Evolutionary conservation across 2,797 vertebrate genomes (phyloP), one percentile per base, ranked within the genome.

Genomic region (Chaetodon trifasciatus): DNA sequence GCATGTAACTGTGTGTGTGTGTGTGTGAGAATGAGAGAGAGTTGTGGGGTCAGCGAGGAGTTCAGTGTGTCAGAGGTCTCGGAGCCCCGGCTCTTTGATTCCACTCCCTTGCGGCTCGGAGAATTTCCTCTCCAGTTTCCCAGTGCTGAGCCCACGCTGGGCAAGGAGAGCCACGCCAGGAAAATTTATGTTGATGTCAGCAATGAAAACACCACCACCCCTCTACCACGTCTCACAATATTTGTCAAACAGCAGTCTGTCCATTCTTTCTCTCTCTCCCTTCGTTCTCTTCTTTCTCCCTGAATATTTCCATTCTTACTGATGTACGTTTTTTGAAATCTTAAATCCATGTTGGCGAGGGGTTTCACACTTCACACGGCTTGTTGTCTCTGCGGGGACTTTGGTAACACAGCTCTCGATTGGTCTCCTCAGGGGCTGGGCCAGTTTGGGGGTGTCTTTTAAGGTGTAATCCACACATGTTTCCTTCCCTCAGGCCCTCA

Each of bases 141-240:
- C 91, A 93, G 86, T 89, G 93, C 89, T 82, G 93, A 90, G 89
- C 62, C 67, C 95, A 95, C 63, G 93, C 95, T 95, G 95, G 87
- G 92, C 92, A 85, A 91, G 89, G 91, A 90, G 93, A 92, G 91
- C 92, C 85, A 87, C 85, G 89, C 89, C 83, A 92, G 87, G 93
- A 95, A 96, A 95, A 94, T 95, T 96, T 95, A 86, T 96, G 90
- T 94, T 93, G 93, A 94, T 95, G 94, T 96, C 94, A 96, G 93
- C 94, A 96, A 94, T 93, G 94, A 96, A 96, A 96, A 92, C 92
- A 94, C 76, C 79, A 92, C 87, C 86, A 89, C 90, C 92, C 91
- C 93, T 91, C 72, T 78, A 92, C 84, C 87, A 85, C 90, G 90
- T 95, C 93, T 95, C 92, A 95, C 95, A 96, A 96, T 96, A 95